These are phyloP conservation scores for Darwinula stevensoni DNA, from an alignment of 2,888 invertebrate genomes.

Conservation along the genomic window DNA sequence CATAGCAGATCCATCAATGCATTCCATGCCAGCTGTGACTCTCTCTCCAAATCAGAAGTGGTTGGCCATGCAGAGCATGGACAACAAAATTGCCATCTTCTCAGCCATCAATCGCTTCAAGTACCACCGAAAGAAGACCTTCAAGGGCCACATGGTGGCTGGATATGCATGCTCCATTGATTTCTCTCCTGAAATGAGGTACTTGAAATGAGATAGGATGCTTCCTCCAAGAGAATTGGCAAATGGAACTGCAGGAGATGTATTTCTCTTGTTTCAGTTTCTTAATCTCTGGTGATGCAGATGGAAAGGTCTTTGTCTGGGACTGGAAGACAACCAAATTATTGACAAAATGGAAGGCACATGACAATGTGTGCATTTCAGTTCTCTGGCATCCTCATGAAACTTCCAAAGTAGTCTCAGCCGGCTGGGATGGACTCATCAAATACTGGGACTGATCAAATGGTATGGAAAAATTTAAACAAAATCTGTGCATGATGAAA, in stretches of 20 bases:
- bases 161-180: constrained; percentile 93
- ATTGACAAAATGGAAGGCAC: constrained; percentile 96
- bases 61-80: constrained; percentile 97
- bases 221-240: too few species aligned
- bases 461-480: too few species aligned
- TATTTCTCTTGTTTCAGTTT: constrained; percentile 37
- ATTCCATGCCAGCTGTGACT: constrained; percentile 90
- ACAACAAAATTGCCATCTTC: constrained; percentile 93
- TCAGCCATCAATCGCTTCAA: constrained; percentile 90
- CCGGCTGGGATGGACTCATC: constrained; percentile 94
- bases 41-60: constrained; percentile 90
- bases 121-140: constrained; percentile 89
- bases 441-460: constrained; percentile 97
- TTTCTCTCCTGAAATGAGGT: constrained; percentile 97
- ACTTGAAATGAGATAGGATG: constrained; percentile 10
- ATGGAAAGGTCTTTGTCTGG: constrained; percentile 96
- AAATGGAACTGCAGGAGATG: background rate
- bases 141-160: constrained; percentile 96
- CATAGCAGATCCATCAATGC: constrained; percentile 97
- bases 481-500: too few species aligned
- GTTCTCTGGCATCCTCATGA: constrained; percentile 97
- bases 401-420: constrained; percentile 82
- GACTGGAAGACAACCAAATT: constrained; percentile 98
- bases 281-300: constrained; percentile 88
- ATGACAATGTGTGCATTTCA: constrained; percentile 85